phyloP scores from a whole-genome alignment of 2,888 invertebrate species.

The Patella ulyssiponensis region DNA sequence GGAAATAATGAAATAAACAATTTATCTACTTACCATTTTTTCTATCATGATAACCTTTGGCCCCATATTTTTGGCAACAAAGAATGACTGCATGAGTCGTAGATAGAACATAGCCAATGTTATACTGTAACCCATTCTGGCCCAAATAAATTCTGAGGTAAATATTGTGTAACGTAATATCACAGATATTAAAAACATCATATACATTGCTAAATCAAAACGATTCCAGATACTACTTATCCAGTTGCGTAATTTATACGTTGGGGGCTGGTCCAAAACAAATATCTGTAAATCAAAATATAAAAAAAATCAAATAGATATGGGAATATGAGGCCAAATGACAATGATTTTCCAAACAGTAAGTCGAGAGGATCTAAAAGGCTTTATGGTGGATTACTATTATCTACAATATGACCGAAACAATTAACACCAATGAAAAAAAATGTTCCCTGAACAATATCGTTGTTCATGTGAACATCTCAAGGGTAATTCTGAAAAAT shows the following conservation, averaged over 20 bases:
- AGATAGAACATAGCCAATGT: slow-evolving; percentile 67
- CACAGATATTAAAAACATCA: slow-evolving; percentile 64
- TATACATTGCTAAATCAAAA: slow-evolving; percentile 65
- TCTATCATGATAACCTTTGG: slow-evolving; percentile 72
- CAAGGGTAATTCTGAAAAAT: no score
- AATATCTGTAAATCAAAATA: slow-evolving; percentile 49
- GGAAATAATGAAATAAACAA: background rate
- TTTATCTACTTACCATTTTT: slow-evolving; percentile 64
- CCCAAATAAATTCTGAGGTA: slow-evolving; percentile 54
- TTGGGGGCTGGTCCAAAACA: slow-evolving; percentile 50
- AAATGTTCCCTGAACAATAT: no score
- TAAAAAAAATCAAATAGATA: no score
- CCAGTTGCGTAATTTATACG: slow-evolving; percentile 48
- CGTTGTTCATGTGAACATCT: no score
- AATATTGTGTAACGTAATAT: slow-evolving; percentile 57
- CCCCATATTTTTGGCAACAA: slow-evolving; percentile 68
- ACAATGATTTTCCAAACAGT: no score
- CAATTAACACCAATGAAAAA: no score
- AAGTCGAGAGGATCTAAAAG: no score
- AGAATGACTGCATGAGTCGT: slow-evolving; percentile 69
- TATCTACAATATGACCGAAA: no score
- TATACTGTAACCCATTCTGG: slow-evolving; percentile 65
- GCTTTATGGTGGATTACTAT: no score
- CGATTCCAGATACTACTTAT: slow-evolving; percentile 67
- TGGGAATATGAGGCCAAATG: no score